phyloP scores from a whole-genome alignment of 2,888 invertebrate genomes.

The Lasioglossum lativentre region DNA sequence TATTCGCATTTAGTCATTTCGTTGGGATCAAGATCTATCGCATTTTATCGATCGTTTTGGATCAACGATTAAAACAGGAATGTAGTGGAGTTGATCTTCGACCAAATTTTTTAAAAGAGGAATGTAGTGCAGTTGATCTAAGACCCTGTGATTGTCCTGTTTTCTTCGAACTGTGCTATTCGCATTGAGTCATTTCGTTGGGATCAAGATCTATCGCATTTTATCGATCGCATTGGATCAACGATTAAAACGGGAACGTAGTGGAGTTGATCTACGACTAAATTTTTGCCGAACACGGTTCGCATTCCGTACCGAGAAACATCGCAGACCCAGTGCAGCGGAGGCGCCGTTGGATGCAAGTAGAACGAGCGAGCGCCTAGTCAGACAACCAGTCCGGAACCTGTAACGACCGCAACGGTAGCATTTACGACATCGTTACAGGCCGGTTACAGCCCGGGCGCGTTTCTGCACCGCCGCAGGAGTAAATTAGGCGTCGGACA shows the following conservation, averaged over 20 bases:
- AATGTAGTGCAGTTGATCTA: no score
- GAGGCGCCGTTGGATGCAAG: neutral
- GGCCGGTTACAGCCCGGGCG: neutral
- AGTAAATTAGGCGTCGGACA: conserved; percentile 29
- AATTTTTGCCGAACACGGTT: neutral
- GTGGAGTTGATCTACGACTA: neutral
- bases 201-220: no score
- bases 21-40: no score
- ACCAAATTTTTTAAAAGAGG: no score
- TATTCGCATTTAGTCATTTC: no score
- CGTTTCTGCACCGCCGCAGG: neutral
- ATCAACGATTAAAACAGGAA: no score
- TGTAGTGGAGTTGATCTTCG: no score
- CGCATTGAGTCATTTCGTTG: no score
- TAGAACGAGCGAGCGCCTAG: neutral
- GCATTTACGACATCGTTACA: conserved; percentile 18
- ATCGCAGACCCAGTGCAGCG: neutral
- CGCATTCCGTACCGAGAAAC: neutral
- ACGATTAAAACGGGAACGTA: no score
- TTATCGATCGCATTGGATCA: no score
- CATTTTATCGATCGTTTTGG: no score
- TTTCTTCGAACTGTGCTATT: neutral
- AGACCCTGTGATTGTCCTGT: no score
- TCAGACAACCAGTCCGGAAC: neutral
- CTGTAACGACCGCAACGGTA: neutral